These are phyloP conservation scores for Mustela nigripes DNA, from an alignment of 2,113 vertebrate genomes.

Conservation along the genomic window DNA sequence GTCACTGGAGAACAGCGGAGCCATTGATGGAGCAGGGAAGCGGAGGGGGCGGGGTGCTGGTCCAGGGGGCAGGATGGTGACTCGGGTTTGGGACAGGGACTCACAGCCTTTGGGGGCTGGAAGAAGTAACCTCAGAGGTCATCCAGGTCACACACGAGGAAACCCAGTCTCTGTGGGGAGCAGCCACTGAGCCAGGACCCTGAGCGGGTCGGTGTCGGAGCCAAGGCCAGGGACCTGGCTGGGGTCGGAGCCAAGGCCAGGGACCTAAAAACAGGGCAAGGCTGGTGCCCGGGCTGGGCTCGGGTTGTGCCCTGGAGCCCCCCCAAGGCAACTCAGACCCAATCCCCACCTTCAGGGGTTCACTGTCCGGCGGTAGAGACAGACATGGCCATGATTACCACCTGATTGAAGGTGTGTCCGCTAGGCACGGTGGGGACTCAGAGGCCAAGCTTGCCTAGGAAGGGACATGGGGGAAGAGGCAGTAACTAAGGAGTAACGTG, in stretches of 20 bases:
- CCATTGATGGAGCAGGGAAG: conserved; percentile 42
- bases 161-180: background rate
- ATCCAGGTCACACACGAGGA: background rate
- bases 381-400: background rate
- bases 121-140: background rate
- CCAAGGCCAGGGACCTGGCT: background rate
- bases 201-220: background rate
- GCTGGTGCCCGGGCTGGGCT: no score
- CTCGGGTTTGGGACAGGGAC: background rate
- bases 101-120: background rate
- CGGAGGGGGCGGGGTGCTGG: background rate
- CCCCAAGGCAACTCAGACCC: background rate
- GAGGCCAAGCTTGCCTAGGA: background rate
- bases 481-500: rapidly evolving
- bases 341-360: background rate
- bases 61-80: conserved; percentile 27
- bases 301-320: background rate
- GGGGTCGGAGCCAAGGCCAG: background rate
- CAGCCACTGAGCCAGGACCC: background rate
- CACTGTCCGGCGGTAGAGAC: background rate
- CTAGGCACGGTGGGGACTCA: background rate
- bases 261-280: background rate
- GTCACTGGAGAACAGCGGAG: conserved; percentile 63
- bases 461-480: background rate
- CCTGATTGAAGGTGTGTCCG: background rate